Evolutionary conservation across 2,797 vertebrate genomes (phyloP), one percentile per base, ranked within the genome.

Genomic region (Microtus agrestis): DNA sequence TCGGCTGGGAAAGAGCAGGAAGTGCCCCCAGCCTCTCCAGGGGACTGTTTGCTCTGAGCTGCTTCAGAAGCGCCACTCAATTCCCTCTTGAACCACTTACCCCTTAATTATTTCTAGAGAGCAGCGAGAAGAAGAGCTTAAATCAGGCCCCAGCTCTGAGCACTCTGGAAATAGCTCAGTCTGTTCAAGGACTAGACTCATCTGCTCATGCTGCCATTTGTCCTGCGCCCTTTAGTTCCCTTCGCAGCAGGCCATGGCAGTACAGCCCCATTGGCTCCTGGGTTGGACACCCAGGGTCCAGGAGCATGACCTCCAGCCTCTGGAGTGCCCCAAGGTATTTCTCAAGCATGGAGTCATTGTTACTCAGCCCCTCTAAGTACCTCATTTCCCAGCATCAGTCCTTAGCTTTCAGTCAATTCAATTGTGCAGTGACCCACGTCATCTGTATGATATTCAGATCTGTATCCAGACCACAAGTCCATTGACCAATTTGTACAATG

Each of bases 51-150:
- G 91, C 95, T 87, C 82, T 87, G 17, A 76, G 87, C 84, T 31
- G 54, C 69, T 82, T 89, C 77, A 91, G 91, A 88, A 93, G 95
- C 6, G 0, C 94, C 92, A 94, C 94, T 97, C 91, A 31, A 37
- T 80, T 95, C 76, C 88, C 95, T 95, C 95, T 95, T 81, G 91
- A 96, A 59, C 95, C 90, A 92, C 91, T 96, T 93, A 95, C 82
- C 90, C 96, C 2, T 2, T 92, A 91, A 93, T 97, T 97, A 92
- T 93, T 94, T 95, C 96, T 85, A 2, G 48, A 95, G 96, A 96
- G 78, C 27, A 0, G 23, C 78, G 67, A 73, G 86, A n/a, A 80
- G 69, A 59, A 61, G 89, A 48, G 40, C 59, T 86, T 51, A 59
- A n/a, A 31, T 85, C 87, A 56, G 91, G 56, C 63, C 95, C 74